Evolutionary conservation across 2,888 invertebrate genomes (phyloP).

Genomic region (Pandemis corylana): DNA sequence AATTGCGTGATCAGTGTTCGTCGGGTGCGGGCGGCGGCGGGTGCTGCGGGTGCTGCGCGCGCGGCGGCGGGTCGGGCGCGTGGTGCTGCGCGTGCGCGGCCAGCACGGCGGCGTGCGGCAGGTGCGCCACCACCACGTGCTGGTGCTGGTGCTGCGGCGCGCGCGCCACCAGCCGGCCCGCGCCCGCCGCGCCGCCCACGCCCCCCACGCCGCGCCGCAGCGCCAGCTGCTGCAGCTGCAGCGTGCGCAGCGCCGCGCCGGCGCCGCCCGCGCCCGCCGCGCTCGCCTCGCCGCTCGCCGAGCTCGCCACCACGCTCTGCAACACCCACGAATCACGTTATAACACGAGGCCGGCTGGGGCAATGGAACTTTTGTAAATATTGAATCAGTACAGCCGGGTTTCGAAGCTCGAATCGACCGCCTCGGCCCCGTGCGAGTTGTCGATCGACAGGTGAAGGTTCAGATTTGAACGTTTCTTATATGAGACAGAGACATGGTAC

Average conservation of each 20-base stretch:
- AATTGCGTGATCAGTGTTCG: conserved; percentile 6
- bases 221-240: conserved; percentile 64
- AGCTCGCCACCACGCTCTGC: conserved; percentile 84
- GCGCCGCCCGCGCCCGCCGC: conserved; percentile 31
- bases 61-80: conserved; percentile 64
- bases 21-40: conserved; percentile 65
- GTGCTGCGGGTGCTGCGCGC: conserved; percentile 51
- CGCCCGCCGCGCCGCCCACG: conserved; percentile 32
- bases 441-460: no score
- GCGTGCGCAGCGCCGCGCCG: conserved; percentile 50
- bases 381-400: background rate
- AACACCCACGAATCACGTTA: conserved; percentile 71
- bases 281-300: conserved; percentile 76
- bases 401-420: no score
- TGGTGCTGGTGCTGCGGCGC: conserved; percentile 74
- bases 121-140: conserved; percentile 70
- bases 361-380: background rate
- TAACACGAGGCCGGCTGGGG: no score
- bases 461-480: no score
- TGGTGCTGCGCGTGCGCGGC: conserved; percentile 48
- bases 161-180: conserved; percentile 49
- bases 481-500: no score
- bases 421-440: no score
- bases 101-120: conserved; percentile 56
- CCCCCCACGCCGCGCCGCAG: conserved; percentile 54